These are phyloP conservation scores for Neomonachus schauinslandi DNA, from an alignment of 2,113 vertebrate genomes.

Conservation along the genomic window DNA sequence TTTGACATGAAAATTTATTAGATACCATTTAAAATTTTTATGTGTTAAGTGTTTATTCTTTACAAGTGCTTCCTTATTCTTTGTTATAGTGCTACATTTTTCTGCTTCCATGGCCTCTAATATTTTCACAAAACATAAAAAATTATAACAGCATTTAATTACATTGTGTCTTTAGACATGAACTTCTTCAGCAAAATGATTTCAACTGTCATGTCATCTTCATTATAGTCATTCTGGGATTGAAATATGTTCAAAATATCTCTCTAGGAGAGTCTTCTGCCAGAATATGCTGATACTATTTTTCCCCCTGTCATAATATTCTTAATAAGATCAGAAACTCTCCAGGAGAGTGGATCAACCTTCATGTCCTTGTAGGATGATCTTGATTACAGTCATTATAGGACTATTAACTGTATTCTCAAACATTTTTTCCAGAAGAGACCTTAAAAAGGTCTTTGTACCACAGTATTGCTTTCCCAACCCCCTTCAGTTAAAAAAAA, in stretches of 20 bases:
- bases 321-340: conserved; percentile 65
- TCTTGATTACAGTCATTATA: conserved; percentile 68
- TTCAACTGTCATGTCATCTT: conserved; percentile 19
- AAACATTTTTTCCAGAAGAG: conserved; percentile 48
- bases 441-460: conserved; percentile 45
- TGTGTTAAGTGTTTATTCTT: conserved; percentile 72
- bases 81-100: conserved; percentile 47
- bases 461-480: background rate
- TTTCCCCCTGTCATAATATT: background rate
- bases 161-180: conserved; percentile 69
- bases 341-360: conserved; percentile 73
- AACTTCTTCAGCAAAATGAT: conserved; percentile 41
- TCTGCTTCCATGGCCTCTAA: conserved; percentile 55
- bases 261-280: conserved; percentile 72
- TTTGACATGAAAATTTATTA: conserved; percentile 75
- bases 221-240: conserved; percentile 17
- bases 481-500: background rate
- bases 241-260: conserved; percentile 39
- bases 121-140: conserved; percentile 60
- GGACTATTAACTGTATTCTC: conserved; percentile 49
- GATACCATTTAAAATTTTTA: conserved; percentile 64
- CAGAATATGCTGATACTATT: background rate
- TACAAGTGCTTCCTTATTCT: conserved; percentile 52
- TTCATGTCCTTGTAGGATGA: conserved; percentile 76
- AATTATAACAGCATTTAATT: conserved; percentile 12